Base-by-base conservation (phyloP, 2,113 vertebrate species). In the Alligator mississippiensis region DNA sequence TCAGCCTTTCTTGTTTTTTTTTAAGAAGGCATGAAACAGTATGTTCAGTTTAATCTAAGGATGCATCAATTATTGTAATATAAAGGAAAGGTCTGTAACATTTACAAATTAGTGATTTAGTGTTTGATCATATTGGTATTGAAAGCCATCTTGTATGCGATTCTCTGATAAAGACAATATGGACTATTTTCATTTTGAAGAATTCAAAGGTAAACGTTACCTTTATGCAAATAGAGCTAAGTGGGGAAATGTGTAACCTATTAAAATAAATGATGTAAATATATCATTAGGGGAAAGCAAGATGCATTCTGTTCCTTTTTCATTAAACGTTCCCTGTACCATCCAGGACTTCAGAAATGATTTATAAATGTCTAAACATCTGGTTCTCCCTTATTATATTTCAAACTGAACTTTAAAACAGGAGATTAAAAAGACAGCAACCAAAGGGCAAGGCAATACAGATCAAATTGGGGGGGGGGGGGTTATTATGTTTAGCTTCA, bases 61-160 rank as follows among this genome's bases (percentile, higher is more conserved):
- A 10, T 3, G 63, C 27, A 3, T 60, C 47, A 27, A 0, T 17
- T 11, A 1, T 3, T 7, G 57, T 11, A 5, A 22, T 17, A 28
- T 4, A 13, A 0, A 22, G 21, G 22, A 13, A 4, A 18, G 13
- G 16, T 83, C 61, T 5, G 0, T 1, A 4, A 1, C 10, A 0
- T 5, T 5, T 18, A 66, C n/a, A 11, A 12, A 34, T 1, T 25
- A 3, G 1, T 1, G 1, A 0, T 15, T 10, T 2, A 1, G 16
- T 3, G 6, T 1, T 74, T 66, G 4, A 1, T 4, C 1, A 55
- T 15, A 1, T 24, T 12, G 68, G 27, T 11, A 1, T 4, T 57
- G 14, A 76, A 27, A 0, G 2, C 24, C 5, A 5, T 15, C 3
- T 13, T 2, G 38, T 5, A 24, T 1, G 25, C 58, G 24, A 4